Evolutionary conservation across 2,797 vertebrate genomes (phyloP), one percentile per base, ranked within the genome.

Genomic region (Crypturellus tataupa): DNA sequence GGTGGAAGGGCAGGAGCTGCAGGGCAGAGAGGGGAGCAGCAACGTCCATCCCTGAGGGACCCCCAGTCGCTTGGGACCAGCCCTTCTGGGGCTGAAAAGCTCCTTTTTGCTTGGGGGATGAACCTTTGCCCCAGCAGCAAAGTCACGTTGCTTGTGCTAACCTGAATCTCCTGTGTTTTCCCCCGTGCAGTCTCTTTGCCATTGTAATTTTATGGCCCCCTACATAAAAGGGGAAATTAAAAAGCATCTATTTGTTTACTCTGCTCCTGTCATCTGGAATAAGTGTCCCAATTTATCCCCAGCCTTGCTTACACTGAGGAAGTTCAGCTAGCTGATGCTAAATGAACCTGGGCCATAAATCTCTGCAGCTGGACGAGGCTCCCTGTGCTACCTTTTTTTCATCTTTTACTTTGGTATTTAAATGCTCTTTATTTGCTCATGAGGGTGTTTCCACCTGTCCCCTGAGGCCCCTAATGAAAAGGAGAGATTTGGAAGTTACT

Each of bases 261-360:
- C 63, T 96, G 70, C 53, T 89, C 73, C 85, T 90, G 68, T 97
- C 91, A 94, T 90, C 88, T 94, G 93, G 94, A 94, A 95, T 96
- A 93, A 94, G 95, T 80, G 81, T 95, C 73, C 92, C 73, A 82
- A 67, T 96, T 92, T 95, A 94, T 96, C 68, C 81, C 87, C 64
- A 93, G 80, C 76, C 70, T 31, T 76, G 70, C 78, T 90, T 89
- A 65, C 70, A 20, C 67, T 84, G 63, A 75, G 80, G 69, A 88
- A 84, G 70, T 87, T 94, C 89, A 86, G 81, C 71, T 90, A 69
- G 68, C 69, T 92, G 92, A 59, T 67, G 89, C 62, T 89, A 75
- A 89, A 80, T 68, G 82, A 89, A 89, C 85, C 49, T 77, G 39
- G 77, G 64, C 87, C 87, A 72, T 91, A 90, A 80, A 72, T 90